Base-by-base conservation (phyloP, 1,140 invertebrate genomes). In the Drosophila fuyamai region DNA sequence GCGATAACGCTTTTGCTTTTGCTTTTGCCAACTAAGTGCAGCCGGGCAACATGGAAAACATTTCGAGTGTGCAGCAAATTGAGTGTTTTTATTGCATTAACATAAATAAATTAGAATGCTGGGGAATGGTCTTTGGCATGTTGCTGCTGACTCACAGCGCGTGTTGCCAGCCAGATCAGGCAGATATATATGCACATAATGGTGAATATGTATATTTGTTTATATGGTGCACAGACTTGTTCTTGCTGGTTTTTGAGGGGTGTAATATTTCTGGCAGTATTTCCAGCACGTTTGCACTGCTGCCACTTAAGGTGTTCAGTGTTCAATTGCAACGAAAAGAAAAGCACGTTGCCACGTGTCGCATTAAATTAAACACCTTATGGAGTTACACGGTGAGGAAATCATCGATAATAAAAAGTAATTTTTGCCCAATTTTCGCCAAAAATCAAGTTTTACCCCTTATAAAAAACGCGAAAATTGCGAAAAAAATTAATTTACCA, bases 11-110 rank as follows among this genome's bases (percentile, higher is more conserved):
- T 36, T 12, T n/a, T 60, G 66, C 35, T 51, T 51, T 59, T 70
- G 62, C 12, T 23, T 56, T 67, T 76, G 65, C 67, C 72, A 68
- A 53, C 62, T 54, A 56, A 59, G 50, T 65, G 54, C 57, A 63
- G 38, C 41, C 47, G 47, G 29, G 32, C 50, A 56, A 54, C 66
- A 79, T 48, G 71, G 36, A 55, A 68, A 70, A 78, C 54, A 75
- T 71, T 79, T 61, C 61, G 59, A 81, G 71, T 86, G 76, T 76
- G 79, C 76, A 77, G 72, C 79, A 74, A 80, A 88, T 88, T 83
- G 80, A 88, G 79, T 88, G 83, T 89, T 89, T 89, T 88, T 83
- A 89, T 89, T 89, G 79, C 84, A 86, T 88, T 88, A 88, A 89
- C 83, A 88, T 88, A 89, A 88, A 88, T 79, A 89, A 88, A 88